Evolutionary conservation across 2,797 vertebrate species (phyloP).

Genomic region (Xerus rutilus): DNA sequence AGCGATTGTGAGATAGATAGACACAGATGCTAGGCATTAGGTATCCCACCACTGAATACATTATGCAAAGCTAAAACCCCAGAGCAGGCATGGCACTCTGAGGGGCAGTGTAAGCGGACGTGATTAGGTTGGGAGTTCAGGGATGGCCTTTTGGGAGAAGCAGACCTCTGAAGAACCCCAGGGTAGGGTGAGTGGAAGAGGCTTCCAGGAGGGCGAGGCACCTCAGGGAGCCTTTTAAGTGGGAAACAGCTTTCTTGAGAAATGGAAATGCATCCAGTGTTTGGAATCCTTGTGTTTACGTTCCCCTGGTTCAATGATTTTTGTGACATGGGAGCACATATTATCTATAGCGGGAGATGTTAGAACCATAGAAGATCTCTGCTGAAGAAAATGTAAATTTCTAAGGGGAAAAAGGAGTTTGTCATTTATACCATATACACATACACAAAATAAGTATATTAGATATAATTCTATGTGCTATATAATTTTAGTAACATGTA

Average conservation of each 20-base stretch:
- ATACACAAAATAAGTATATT: too few species aligned
- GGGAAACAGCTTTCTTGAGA: not conserved
- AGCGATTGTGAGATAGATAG: too few species aligned
- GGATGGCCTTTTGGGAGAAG: not conserved
- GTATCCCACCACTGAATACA: not conserved
- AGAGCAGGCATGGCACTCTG: not conserved
- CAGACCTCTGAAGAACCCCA: not conserved
- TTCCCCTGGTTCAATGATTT: not conserved
- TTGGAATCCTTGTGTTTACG: not conserved
- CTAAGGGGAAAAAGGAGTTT: not conserved
- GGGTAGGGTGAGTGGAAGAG: not conserved
- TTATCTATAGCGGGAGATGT: not conserved
- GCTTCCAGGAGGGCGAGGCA: not conserved
- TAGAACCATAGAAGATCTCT: not conserved
- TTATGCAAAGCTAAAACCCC: not conserved
- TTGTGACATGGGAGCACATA: not conserved
- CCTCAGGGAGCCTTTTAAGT: not conserved
- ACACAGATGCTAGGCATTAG: not conserved
- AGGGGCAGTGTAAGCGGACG: not conserved
- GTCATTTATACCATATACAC: not conserved
- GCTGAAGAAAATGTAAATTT: not conserved
- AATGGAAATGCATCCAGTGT: not conserved
- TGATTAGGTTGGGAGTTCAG: not conserved
- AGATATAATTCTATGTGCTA: not conserved
- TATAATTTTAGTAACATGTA: not conserved